Evolutionary conservation across 2,113 vertebrate species (phyloP).

Genomic region (Saccopteryx bilineata): DNA sequence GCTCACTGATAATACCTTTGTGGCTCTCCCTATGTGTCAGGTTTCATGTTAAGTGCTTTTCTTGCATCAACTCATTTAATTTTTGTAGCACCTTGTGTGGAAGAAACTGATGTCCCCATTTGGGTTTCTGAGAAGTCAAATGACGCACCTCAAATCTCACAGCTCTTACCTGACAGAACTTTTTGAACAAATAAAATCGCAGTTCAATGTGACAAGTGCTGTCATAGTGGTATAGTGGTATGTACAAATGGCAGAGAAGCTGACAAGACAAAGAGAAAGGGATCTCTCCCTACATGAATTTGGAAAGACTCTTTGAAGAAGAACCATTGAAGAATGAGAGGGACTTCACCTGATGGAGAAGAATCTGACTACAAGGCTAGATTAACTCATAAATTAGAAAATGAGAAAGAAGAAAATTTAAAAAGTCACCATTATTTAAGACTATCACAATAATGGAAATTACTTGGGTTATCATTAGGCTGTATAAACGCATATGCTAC

Average conservation of each 20-base stretch:
- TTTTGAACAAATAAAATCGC: not conserved
- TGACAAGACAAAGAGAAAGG: too few species aligned
- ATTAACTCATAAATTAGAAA: not conserved
- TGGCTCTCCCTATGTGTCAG: not conserved
- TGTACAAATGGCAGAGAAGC: not conserved
- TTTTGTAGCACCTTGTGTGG: not conserved
- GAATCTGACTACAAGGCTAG: not conserved
- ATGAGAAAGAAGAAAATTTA: not conserved
- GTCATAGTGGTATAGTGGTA: too few species aligned
- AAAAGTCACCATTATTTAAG: not conserved
- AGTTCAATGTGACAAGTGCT: not conserved
- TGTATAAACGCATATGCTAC: not conserved
- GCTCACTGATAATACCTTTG: not conserved
- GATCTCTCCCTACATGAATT: not conserved
- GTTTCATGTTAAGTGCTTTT: not conserved
- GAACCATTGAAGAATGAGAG: not conserved
- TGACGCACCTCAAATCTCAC: not conserved
- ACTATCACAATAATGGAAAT: conserved; percentile 57
- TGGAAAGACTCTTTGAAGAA: not conserved
- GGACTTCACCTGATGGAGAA: not conserved
- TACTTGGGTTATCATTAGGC: not conserved
- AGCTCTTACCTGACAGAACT: not conserved
- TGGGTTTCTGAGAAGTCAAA: not conserved
- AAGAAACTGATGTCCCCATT: not conserved
- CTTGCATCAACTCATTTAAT: not conserved